Conservation (phyloP, 2,888 invertebrate species). For the Drosophila yooni region DNA sequence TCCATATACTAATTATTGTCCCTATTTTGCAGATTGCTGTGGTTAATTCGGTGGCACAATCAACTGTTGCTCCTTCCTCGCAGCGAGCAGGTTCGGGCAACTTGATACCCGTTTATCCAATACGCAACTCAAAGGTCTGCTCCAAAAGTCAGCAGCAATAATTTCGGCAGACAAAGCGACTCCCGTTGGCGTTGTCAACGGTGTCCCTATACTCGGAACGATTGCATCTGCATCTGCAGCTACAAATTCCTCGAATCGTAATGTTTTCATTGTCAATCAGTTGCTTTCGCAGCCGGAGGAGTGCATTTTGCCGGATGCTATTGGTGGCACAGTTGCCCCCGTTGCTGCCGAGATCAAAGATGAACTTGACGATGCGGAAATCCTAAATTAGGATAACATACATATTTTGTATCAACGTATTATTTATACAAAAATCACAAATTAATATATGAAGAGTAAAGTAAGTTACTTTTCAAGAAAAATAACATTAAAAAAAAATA, state of each 20-base stretch:
- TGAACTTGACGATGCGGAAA: slow-evolving; percentile 61
- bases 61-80: neutral
- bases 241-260: slow-evolving; percentile 30
- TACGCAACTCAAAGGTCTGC: neutral
- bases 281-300: slow-evolving; percentile 50
- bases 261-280: slow-evolving; percentile 57
- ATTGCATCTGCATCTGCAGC: neutral
- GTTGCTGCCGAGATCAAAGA: slow-evolving; percentile 55
- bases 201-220: neutral
- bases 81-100: slow-evolving; percentile 10
- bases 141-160: neutral
- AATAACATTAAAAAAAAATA: neutral
- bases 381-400: slow-evolving; percentile 21
- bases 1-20: no score
- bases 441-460: slow-evolving; percentile 36
- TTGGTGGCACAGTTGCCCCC: neutral
- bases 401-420: neutral
- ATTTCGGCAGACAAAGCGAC: neutral
- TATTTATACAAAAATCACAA: neutral
- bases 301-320: slow-evolving; percentile 57
- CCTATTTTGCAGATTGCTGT: slow-evolving; percentile 1
- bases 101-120: slow-evolving; percentile 6
- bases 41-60: neutral
- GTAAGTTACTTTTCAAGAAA: slow-evolving; percentile 47
- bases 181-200: slow-evolving; percentile 3